A percentile compares a stretch with the other conserved stretches of the same genome.
These are phyloP conservation scores for Bungarus multicinctus DNA, from an alignment of 2,113 vertebrate species.

Conservation along the genomic window DNA sequence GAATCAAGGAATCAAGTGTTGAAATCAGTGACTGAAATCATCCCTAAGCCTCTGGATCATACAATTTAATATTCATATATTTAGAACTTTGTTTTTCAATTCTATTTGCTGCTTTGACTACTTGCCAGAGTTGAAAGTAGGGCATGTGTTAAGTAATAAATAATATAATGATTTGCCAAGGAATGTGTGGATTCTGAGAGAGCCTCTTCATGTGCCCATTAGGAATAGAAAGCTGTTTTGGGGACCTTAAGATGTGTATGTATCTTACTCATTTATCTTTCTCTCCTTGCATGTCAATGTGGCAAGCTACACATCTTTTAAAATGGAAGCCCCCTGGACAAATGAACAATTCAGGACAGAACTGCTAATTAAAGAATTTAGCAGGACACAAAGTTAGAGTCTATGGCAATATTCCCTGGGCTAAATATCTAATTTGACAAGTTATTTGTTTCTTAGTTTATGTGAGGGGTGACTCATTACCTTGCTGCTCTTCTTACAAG, in stretches of 20 bases:
- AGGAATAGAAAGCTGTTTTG: not conserved
- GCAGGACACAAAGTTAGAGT: not conserved
- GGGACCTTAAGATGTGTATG: not conserved
- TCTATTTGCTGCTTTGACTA: not conserved
- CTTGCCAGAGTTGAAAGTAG: not conserved
- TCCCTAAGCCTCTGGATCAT: not conserved
- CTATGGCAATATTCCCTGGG: not conserved
- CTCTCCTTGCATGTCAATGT: not conserved
- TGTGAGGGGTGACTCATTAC: not conserved
- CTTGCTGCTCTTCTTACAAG: not conserved
- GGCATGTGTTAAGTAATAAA: not conserved
- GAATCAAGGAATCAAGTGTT: not conserved
- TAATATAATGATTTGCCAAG: not conserved
- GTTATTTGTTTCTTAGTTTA: not conserved
- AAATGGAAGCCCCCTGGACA: not conserved
- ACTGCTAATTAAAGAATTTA: not conserved
- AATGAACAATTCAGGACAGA: not conserved
- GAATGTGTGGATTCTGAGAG: not conserved
- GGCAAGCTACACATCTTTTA: not conserved
- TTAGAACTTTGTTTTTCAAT: not conserved
- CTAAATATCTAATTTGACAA: not conserved
- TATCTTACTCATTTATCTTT: not conserved
- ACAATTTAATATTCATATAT: not conserved
- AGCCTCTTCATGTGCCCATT: not conserved
- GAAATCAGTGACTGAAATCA: not conserved